These are phyloP conservation scores for Stigmatopora nigra DNA, from an alignment of 2,113 vertebrate species.

Conservation along the genomic window DNA sequence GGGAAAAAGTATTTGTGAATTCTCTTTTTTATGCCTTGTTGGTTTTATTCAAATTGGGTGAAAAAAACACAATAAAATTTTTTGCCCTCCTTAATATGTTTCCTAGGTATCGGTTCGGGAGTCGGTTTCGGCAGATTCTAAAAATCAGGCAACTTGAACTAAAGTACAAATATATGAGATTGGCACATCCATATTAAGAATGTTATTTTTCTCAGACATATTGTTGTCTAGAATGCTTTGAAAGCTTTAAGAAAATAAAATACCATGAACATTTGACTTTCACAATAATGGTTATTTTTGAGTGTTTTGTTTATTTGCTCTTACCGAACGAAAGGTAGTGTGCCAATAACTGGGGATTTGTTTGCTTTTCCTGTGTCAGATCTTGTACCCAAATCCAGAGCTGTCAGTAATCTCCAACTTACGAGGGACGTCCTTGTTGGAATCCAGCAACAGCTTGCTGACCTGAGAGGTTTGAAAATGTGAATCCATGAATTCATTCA, in stretches of 20 bases:
- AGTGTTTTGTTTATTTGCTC: background rate
- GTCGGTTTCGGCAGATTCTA: no score
- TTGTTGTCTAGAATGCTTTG: no score
- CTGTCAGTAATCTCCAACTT: conserved; percentile 22
- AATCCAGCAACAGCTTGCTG: conserved; percentile 45
- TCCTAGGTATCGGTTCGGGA: background rate
- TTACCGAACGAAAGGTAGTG: conserved; percentile 61
- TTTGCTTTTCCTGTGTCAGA: conserved; percentile 64
- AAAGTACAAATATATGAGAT: no score
- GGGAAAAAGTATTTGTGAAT: no score
- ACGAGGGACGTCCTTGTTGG: rapidly evolving
- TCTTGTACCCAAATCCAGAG: conserved; percentile 62
- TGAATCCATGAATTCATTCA: background rate
- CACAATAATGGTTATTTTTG: background rate
- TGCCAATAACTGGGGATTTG: conserved; percentile 49
- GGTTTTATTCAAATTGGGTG: no score
- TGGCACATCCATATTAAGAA: background rate
- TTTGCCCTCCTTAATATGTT: no score
- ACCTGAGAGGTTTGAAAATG: conserved; percentile 23
- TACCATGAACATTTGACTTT: background rate
- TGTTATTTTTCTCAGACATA: no score
- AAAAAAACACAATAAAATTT: no score
- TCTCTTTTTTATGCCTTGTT: no score
- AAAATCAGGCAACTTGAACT: no score
- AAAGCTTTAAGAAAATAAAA: no score